Evolutionary conservation across 2,797 vertebrate species (phyloP), one percentile per base, ranked within the genome.

Genomic region (Aselliscus stoliczkanus): DNA sequence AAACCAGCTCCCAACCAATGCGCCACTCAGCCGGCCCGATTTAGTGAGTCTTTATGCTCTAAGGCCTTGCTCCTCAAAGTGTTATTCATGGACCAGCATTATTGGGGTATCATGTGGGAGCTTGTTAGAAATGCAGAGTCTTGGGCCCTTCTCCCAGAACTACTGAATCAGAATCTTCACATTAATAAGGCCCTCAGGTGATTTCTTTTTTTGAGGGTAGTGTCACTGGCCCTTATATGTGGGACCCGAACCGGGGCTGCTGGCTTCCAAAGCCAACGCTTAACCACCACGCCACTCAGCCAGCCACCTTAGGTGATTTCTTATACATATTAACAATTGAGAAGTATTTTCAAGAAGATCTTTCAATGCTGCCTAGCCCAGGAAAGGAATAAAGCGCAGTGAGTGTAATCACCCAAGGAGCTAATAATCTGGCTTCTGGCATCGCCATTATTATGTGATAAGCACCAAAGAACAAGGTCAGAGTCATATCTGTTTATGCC

Each of bases 381-480:
- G 47, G 42, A 83, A 54, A 75, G 8, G 12, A 85, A 91, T 14
- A 96, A 70, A 7, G 13, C 21, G 34, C 60, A 87, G 23, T 89
- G 50, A 83, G 7, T 87, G 14, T 75, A 62, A 89, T 80, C 85
- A 96, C n/a, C 69, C 76, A 79, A 96, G 58, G 23, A 83, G 60
- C 13, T 94, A 96, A 85, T 73, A 93, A 69, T n/a, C n/a, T 82
- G 37, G 91, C 23, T 39, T 64, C 44, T 34, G 54, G 56, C 17
- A 87, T 42, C 34, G 50, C 20, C 50, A 83, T 83, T 86, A 31
- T 67, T 44, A 64, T 82, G 58, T 44, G 58, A 87, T 67, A 93
- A 96, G 34, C 58, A 92, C 65, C 44, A 37, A 89, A 82, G 65
- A 93, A 92, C 44, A 93, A 97, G 64, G 34, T 37, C 67, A 82